Evolutionary conservation across 92 coral and sea anemone species (phyloP).

Genomic region (Virgularia gustaviana): DNA sequence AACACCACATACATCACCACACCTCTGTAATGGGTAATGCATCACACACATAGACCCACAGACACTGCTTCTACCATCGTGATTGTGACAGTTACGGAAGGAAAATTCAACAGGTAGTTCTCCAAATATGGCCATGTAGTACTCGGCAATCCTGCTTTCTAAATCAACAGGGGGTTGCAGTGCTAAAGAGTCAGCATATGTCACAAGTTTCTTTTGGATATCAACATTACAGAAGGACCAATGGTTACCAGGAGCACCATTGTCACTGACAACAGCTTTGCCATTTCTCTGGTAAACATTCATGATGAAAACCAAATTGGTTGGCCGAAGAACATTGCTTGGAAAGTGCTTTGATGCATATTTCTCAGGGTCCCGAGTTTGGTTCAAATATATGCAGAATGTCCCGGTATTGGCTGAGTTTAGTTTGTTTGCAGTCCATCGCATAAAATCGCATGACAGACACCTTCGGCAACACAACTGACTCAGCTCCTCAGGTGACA

Average conservation of each 20-base stretch:
- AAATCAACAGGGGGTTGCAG: background rate
- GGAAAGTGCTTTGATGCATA: background rate
- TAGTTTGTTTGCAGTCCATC: conserved; percentile 22
- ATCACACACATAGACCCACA: background rate
- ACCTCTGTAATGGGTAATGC: conserved; percentile 30
- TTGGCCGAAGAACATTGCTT: background rate
- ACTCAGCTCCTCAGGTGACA: conserved; percentile 7
- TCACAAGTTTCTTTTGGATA: background rate
- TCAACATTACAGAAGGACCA: conserved; percentile 29
- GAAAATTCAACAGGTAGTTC: background rate
- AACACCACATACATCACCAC: conserved; percentile 23
- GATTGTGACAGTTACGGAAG: background rate
- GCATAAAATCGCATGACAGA: conserved; percentile 17
- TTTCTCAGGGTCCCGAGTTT: no score
- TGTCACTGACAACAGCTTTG: conserved; percentile 3
- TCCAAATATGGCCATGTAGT: background rate
- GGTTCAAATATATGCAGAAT: conserved; percentile 17
- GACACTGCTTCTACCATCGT: background rate
- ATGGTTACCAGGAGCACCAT: conserved; percentile 6
- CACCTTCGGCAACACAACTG: conserved; percentile 25
- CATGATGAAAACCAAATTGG: background rate
- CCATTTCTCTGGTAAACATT: conserved; percentile 3
- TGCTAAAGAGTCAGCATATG: conserved; percentile 14
- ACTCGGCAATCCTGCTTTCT: background rate
- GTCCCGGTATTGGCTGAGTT: conserved; percentile 7